phyloP scores from a whole-genome alignment of 2,113 vertebrate genomes.

The Eurystomus gularis region DNA sequence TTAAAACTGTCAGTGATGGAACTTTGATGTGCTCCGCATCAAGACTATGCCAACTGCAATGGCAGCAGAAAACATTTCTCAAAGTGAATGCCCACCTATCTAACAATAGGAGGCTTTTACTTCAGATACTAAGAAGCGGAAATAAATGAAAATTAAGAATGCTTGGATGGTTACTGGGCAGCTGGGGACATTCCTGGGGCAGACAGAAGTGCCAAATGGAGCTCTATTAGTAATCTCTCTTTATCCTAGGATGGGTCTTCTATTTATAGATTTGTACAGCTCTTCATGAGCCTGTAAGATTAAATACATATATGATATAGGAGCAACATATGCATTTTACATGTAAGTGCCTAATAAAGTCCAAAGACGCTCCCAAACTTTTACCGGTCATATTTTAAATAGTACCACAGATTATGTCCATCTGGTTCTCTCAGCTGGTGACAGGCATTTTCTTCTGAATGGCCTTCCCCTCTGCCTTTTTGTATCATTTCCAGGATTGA shows the following conservation, averaged over 20 bases:
- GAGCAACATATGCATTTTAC: background rate
- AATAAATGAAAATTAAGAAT: constrained; percentile 30
- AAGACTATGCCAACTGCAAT: background rate
- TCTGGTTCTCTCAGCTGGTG: constrained; percentile 8
- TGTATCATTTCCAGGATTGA: background rate
- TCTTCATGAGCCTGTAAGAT: background rate
- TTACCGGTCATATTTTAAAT: background rate
- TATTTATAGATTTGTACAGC: constrained; percentile 35
- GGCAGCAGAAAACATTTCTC: background rate
- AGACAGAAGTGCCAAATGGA: constrained; percentile 23
- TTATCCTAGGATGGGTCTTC: background rate
- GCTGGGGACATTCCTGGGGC: constrained; percentile 36
- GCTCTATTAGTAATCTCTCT: background rate
- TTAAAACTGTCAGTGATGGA: background rate
- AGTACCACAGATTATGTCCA: background rate
- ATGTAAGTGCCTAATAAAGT: background rate
- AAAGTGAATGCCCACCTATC: background rate
- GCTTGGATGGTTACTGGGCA: background rate
- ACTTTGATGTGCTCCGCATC: background rate
- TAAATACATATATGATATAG: background rate
- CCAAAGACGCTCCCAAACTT: background rate
- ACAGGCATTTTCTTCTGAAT: background rate
- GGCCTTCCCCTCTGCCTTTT: background rate
- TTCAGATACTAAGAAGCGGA: background rate
- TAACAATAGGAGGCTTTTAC: background rate